phyloP scores from a whole-genome alignment of 92 coral and sea anemone genomes.

The Palythoa grandis region DNA sequence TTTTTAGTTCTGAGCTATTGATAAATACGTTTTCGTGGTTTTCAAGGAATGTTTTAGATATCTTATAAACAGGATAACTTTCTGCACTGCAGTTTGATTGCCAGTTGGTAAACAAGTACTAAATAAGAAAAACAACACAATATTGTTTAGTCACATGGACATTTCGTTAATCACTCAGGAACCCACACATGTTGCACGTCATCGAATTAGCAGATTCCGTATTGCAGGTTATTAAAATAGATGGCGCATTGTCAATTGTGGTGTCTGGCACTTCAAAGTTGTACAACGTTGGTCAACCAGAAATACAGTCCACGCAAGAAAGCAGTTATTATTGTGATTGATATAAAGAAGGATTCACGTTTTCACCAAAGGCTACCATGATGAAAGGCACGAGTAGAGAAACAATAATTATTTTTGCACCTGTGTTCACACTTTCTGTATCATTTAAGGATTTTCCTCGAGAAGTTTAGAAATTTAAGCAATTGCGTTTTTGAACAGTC shows the following conservation, averaged over 20 bases:
- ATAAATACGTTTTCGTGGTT: background rate
- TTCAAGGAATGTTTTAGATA: background rate
- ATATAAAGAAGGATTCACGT: background rate
- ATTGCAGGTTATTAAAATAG: background rate
- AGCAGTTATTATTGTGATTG: background rate
- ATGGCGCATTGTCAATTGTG: background rate
- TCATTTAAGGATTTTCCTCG: too few relatives aligned
- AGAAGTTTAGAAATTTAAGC: too few relatives aligned
- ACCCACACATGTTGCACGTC: background rate
- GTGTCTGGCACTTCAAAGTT: background rate
- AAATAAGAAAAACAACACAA: too few relatives aligned
- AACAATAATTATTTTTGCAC: too few relatives aligned
- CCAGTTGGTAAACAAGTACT: background rate
- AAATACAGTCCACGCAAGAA: too few relatives aligned
- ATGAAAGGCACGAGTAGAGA: too few relatives aligned
- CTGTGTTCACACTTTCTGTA: too few relatives aligned
- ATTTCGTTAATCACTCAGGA: background rate
- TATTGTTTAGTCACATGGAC: background rate
- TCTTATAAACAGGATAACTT: background rate
- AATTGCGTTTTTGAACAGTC: too few relatives aligned
- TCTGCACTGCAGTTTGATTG: background rate
- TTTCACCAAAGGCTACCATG: too few relatives aligned
- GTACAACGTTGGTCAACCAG: background rate
- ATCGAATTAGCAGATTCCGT: background rate
- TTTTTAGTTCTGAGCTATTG: too few relatives aligned